These are phyloP conservation scores for Chymomyza fuscimana DNA, from an alignment of 2,888 invertebrate genomes.

Conservation along the genomic window DNA sequence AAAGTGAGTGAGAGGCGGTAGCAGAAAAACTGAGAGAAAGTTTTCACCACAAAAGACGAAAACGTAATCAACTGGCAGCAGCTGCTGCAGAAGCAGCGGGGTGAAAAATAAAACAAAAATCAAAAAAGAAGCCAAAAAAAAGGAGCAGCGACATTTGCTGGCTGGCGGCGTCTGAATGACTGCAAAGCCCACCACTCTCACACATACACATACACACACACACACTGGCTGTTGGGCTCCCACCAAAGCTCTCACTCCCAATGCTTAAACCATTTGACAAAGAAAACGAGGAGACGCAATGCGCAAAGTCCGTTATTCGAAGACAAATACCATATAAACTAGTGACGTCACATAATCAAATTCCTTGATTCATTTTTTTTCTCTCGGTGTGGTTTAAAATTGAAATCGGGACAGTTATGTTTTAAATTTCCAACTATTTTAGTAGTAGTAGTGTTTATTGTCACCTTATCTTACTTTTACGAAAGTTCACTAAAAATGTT, in stretches of 20 bases:
- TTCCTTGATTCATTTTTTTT: too few relatives aligned
- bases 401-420: too few relatives aligned
- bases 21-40: slow-evolving; percentile 33
- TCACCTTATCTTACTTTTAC: too few relatives aligned
- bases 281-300: too few relatives aligned
- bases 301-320: too few relatives aligned
- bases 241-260: neutral
- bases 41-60: slow-evolving; percentile 64
- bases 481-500: too few relatives aligned
- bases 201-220: neutral
- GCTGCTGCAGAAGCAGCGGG: slow-evolving; percentile 18
- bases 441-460: too few relatives aligned
- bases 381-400: too few relatives aligned
- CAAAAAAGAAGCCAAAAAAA: slow-evolving; percentile 17
- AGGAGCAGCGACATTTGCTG: slow-evolving; percentile 29
- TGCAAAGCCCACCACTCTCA: slow-evolving; percentile 48
- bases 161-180: slow-evolving; percentile 55
- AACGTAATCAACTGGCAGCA: slow-evolving; percentile 39
- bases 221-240: neutral
- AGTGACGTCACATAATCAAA: too few relatives aligned
- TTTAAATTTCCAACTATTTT: too few relatives aligned
- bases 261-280: neutral
- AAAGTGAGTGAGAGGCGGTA: neutral
- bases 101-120: slow-evolving; percentile 3
- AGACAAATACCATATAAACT: too few relatives aligned